Percentiles rank a stretch among this genome's conserved stretches.
phyloP scores from a whole-genome alignment of 2,113 vertebrate species.

The Alectura lathami region DNA sequence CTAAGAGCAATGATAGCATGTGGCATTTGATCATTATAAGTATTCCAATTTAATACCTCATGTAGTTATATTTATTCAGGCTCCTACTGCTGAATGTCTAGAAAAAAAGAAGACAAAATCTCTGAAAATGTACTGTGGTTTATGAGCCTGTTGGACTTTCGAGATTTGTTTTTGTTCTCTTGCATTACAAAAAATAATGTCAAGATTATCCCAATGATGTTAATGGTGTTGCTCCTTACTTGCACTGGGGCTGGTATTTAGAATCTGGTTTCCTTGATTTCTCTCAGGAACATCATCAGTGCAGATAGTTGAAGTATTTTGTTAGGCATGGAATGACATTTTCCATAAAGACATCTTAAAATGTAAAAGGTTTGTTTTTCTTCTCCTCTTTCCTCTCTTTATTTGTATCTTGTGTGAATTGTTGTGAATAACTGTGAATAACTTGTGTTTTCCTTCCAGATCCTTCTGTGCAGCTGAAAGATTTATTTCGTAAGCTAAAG shows the following conservation, averaged over 20 bases:
- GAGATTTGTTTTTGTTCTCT: not conserved
- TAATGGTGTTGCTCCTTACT: not conserved
- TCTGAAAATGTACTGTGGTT: not conserved
- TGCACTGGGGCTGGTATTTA: not conserved
- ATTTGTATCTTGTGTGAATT: not conserved
- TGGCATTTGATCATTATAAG: conserved; percentile 7
- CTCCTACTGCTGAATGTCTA: not conserved
- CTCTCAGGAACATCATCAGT: not conserved
- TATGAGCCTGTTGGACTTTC: not conserved
- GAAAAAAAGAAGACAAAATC: not conserved
- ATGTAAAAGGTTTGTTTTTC: not conserved
- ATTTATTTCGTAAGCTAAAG: not conserved
- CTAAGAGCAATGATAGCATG: not conserved
- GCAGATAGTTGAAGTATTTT: not conserved
- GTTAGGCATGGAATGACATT: not conserved
- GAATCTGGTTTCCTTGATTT: not conserved
- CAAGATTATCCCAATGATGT: not conserved
- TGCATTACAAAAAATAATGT: not conserved
- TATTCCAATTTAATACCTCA: not conserved
- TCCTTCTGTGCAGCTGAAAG: not conserved
- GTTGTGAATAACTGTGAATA: not conserved
- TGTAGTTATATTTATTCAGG: not conserved
- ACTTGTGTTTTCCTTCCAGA: not conserved
- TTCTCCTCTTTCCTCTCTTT: not conserved
- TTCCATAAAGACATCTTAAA: not conserved